phyloP scores from a whole-genome alignment of 64 coral and sea anemone species.

The Hydrozoanthus tunicans region DNA sequence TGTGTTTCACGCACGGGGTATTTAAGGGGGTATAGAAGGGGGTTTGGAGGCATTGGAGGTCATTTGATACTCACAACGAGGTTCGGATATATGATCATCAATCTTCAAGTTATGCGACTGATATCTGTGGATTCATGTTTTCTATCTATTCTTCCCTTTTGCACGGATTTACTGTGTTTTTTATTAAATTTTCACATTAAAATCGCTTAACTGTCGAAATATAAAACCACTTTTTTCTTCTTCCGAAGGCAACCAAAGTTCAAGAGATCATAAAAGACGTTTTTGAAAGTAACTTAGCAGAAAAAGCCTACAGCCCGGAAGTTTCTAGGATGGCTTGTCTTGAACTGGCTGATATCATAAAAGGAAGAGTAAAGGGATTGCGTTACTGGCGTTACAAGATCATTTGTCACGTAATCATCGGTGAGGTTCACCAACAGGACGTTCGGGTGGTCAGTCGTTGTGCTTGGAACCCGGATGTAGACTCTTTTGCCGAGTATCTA shows the following conservation, averaged over 20 bases:
- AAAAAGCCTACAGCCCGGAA: slow-evolving; percentile 58
- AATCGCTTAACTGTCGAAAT: neutral
- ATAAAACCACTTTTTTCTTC: neutral
- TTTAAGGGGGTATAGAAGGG: too few relatives aligned
- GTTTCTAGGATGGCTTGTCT: slow-evolving; percentile 42
- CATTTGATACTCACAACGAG: too few relatives aligned
- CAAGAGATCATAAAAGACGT: slow-evolving; percentile 63
- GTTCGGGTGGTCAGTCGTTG: slow-evolving; percentile 69
- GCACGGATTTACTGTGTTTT: too few relatives aligned
- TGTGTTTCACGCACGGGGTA: too few relatives aligned
- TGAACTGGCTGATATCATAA: slow-evolving; percentile 65
- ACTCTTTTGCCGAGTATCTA: slow-evolving; percentile 70
- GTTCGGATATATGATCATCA: too few relatives aligned
- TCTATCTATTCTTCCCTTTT: too few relatives aligned
- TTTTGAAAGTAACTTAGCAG: slow-evolving; percentile 42
- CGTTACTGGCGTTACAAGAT: slow-evolving; percentile 90
- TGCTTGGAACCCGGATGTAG: slow-evolving; percentile 71
- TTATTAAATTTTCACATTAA: too few relatives aligned
- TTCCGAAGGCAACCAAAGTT: slow-evolving; percentile 45
- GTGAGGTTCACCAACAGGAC: slow-evolving; percentile 75
- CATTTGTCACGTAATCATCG: slow-evolving; percentile 85
- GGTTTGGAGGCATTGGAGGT: too few relatives aligned
- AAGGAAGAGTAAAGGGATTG: slow-evolving; percentile 78
- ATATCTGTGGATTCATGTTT: too few relatives aligned
- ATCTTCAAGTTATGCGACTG: too few relatives aligned